Evolutionary conservation across 2,888 invertebrate genomes (phyloP).

Genomic region (Gibbula magus): DNA sequence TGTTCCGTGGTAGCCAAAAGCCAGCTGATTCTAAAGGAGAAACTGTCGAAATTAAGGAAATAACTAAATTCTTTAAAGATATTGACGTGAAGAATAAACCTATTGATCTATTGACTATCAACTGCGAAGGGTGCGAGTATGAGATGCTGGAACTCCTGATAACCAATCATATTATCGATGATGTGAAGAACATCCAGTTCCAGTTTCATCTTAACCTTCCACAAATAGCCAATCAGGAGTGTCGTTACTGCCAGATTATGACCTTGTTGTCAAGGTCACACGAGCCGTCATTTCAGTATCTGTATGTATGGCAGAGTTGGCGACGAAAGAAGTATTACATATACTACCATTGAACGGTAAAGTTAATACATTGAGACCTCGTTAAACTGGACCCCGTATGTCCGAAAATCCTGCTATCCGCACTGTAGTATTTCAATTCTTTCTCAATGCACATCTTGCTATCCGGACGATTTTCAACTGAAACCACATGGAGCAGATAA

Average conservation of each 20-base stretch:
- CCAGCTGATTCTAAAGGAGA: not conserved
- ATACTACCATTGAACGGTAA: too few relatives aligned
- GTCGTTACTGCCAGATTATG: constrained; percentile 29
- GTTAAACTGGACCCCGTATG: too few relatives aligned
- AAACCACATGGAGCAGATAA: too few relatives aligned
- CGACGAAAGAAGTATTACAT: not conserved
- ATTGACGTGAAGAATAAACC: not conserved
- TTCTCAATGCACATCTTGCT: too few relatives aligned
- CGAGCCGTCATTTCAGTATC: constrained; percentile 17
- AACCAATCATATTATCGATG: not conserved
- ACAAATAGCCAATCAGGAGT: constrained; percentile 19
- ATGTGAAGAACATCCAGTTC: constrained; percentile 23
- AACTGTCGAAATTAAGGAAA: not conserved
- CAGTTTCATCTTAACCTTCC: constrained; percentile 31
- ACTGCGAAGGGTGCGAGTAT: constrained; percentile 31
- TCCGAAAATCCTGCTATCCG: too few relatives aligned
- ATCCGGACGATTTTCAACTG: too few relatives aligned
- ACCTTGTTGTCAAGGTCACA: constrained; percentile 25
- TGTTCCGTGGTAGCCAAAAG: not conserved
- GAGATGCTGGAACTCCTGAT: constrained; percentile 25
- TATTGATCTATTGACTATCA: constrained; percentile 22
- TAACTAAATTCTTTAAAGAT: constrained; percentile 12
- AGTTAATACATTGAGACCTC: too few relatives aligned
- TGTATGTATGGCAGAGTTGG: constrained; percentile 29
- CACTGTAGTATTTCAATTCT: too few relatives aligned